Evolutionary conservation across 1,140 invertebrate species (phyloP).

Genomic region (Philaenus spumarius): DNA sequence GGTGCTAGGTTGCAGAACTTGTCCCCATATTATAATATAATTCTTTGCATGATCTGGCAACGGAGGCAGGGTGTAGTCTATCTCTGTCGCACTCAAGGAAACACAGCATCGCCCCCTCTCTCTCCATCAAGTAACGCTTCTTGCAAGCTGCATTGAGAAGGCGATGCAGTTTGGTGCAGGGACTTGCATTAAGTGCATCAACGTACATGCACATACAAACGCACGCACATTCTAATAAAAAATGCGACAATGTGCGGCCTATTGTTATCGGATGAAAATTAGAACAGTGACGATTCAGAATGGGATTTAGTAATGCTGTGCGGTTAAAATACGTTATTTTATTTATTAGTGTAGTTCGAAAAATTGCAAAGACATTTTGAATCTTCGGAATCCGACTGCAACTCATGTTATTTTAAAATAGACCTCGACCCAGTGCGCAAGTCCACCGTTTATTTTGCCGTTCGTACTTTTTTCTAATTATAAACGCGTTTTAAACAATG

Average conservation of each 20-base stretch:
- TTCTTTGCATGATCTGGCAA: slow-evolving; percentile 16
- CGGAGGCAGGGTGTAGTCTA: slow-evolving; percentile 1
- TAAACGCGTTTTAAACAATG: slow-evolving; percentile 9
- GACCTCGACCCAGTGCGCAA: not conserved
- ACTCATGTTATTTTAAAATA: slow-evolving; percentile 10
- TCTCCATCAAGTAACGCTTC: slow-evolving; percentile 7
- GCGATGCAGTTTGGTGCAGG: slow-evolving; percentile 20
- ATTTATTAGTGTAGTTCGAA: too few species aligned
- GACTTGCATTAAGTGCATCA: slow-evolving; percentile 22
- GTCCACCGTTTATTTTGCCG: not conserved
- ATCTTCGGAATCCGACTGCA: not conserved
- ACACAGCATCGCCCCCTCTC: not conserved
- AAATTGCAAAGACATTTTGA: not conserved
- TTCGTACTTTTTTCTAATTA: slow-evolving; percentile 1
- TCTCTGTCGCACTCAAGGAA: not conserved
- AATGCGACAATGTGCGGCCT: not conserved
- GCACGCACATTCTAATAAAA: not conserved
- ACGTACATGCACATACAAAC: slow-evolving; percentile 1
- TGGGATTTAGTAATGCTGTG: slow-evolving; percentile 1
- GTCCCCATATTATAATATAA: slow-evolving; percentile 21
- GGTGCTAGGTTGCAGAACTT: slow-evolving; percentile 9
- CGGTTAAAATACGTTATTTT: slow-evolving; percentile 1
- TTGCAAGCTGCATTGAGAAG: slow-evolving; percentile 12
- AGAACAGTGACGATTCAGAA: not conserved
- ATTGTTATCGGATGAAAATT: not conserved